Percentiles rank a stretch among this genome's conserved stretches.
Conservation (phyloP, 2,797 vertebrate species). For the Calcarius lapponicus region DNA sequence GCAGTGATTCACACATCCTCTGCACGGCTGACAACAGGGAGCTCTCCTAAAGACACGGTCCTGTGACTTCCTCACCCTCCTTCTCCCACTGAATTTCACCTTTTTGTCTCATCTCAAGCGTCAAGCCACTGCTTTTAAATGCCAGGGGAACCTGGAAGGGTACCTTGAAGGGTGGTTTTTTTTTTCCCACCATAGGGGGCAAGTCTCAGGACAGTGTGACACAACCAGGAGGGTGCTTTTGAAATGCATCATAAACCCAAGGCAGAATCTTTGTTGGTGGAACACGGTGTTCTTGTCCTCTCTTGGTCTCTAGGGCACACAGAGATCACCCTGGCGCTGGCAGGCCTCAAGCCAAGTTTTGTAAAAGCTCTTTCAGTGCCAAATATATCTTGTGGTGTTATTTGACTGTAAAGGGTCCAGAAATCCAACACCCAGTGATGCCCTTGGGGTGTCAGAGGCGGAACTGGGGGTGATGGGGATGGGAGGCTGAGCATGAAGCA, state of each 20-base stretch:
- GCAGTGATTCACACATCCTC: slow-evolving; percentile 19
- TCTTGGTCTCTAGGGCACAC: background rate
- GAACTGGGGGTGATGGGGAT: background rate
- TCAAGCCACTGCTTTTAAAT: background rate
- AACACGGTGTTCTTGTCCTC: background rate
- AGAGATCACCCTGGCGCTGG: background rate
- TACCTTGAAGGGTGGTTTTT: background rate
- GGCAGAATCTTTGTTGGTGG: background rate
- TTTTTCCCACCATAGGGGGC: background rate
- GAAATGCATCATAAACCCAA: background rate
- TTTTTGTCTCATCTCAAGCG: background rate
- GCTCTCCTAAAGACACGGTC: background rate
- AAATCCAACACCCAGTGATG: background rate
- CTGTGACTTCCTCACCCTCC: background rate
- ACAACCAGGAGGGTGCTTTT: background rate
- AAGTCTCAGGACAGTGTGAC: background rate
- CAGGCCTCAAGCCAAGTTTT: background rate
- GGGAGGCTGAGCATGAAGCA: background rate
- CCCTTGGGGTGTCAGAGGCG: background rate
- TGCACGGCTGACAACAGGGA: background rate
- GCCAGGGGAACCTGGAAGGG: background rate
- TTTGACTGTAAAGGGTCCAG: background rate
- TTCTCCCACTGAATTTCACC: background rate
- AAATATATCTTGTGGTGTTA: background rate
- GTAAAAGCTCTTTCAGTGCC: background rate